phyloP scores from a whole-genome alignment of 2,797 vertebrate genomes.

The Scyliorhinus canicula region DNA sequence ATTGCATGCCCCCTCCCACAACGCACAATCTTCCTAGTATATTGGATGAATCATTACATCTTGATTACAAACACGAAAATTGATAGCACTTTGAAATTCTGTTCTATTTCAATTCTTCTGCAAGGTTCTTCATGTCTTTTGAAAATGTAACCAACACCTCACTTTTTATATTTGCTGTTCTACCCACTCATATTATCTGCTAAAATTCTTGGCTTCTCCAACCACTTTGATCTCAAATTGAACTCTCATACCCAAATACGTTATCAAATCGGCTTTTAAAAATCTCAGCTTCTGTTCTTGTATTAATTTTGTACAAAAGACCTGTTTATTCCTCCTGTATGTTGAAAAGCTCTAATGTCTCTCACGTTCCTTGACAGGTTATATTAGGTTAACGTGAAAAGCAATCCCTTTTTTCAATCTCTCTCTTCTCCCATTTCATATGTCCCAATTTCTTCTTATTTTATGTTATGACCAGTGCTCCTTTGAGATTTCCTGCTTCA shows the following conservation, averaged over 20 bases:
- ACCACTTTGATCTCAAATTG: background rate
- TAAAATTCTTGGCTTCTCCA: background rate
- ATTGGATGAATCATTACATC: background rate
- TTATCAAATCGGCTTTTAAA: background rate
- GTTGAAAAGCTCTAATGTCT: background rate
- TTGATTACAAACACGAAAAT: background rate
- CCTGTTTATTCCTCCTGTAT: background rate
- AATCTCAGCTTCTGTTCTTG: background rate
- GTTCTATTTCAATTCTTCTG: background rate
- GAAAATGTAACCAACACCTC: background rate
- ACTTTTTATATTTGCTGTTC: background rate
- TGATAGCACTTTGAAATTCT: background rate
- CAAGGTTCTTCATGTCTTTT: background rate
- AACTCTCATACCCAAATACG: background rate
- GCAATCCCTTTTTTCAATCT: background rate
- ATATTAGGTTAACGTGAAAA: background rate
- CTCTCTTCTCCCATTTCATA: background rate
- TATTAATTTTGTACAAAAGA: background rate
- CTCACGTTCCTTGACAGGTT: too few relatives aligned
- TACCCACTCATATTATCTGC: background rate
- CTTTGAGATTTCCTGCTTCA: background rate
- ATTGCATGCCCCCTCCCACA: background rate
- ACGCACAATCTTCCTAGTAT: background rate
- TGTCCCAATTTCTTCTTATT: background rate
- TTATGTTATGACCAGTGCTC: background rate